Percentiles rank a stretch among this genome's conserved stretches.
Conservation (phyloP, 1,140 invertebrate species). For the Bombus waltoni region DNA sequence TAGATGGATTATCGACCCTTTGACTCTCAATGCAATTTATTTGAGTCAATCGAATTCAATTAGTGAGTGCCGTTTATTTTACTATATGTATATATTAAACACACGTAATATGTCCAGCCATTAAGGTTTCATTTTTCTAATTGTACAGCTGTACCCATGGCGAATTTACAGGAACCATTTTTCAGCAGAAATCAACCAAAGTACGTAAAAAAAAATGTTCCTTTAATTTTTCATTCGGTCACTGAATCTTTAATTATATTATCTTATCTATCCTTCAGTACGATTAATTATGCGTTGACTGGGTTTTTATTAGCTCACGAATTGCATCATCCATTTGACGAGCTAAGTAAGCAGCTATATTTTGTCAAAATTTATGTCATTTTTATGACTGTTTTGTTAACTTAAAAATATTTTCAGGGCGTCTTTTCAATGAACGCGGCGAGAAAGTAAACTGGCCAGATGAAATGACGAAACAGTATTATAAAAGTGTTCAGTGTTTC, state of each 20-base stretch:
- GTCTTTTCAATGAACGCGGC: background rate
- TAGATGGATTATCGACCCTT: conserved; percentile 1
- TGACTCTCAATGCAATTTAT: background rate
- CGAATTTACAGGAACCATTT: conserved; percentile 10
- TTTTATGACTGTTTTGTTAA: background rate
- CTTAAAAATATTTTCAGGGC: background rate
- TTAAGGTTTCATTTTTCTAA: background rate
- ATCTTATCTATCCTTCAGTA: background rate
- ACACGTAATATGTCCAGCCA: background rate
- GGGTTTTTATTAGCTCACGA: background rate
- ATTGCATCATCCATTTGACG: conserved; percentile 9
- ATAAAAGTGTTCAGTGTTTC: background rate
- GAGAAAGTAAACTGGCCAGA: background rate
- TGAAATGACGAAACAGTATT: background rate
- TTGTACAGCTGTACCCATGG: background rate
- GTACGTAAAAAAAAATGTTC: background rate
- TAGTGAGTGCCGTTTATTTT: background rate
- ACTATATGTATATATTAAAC: no score
- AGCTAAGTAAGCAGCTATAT: background rate
- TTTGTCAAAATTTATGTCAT: background rate
- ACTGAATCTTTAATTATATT: background rate
- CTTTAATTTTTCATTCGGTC: background rate
- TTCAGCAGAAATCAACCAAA: background rate
- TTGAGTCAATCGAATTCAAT: conserved; percentile 5
- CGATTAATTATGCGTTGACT: conserved; percentile 8